A percentile compares a stretch with the other conserved stretches of the same genome.
These are phyloP conservation scores for Tringa solitaria DNA, from an alignment of 2,113 vertebrate species.

Conservation along the genomic window DNA sequence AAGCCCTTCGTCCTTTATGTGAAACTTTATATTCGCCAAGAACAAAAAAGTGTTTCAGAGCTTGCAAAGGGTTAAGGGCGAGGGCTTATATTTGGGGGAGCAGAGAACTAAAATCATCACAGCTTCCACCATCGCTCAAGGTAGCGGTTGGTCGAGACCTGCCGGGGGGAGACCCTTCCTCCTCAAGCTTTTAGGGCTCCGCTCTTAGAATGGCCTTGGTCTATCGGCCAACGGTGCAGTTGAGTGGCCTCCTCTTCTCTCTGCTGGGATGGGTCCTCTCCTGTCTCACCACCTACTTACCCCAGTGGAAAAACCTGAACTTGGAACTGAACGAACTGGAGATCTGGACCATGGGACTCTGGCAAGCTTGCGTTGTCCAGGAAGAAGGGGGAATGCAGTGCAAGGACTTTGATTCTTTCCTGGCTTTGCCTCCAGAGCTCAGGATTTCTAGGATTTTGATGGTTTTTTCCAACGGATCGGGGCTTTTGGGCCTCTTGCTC, in stretches of 20 bases:
- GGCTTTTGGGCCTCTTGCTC: conserved; percentile 78
- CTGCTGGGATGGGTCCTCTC: conserved; percentile 86
- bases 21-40: conserved; percentile 75
- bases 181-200: neutral
- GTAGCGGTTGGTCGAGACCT: conserved; percentile 14
- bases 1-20: conserved; percentile 74
- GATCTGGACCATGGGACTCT: conserved; percentile 90
- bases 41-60: conserved; percentile 78
- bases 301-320: conserved; percentile 93
- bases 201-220: conserved; percentile 62
- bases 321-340: conserved; percentile 91
- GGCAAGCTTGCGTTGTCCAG: conserved; percentile 89
- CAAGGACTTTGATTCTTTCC: conserved; percentile 86
- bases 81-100: conserved; percentile 74
- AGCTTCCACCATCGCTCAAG: conserved; percentile 28
- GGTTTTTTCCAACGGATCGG: conserved; percentile 81
- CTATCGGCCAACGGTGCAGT: conserved; percentile 72
- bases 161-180: neutral
- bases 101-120: conserved; percentile 42
- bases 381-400: conserved; percentile 91
- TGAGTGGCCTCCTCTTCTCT: conserved; percentile 81
- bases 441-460: conserved; percentile 87
- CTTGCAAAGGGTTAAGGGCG: conserved; percentile 67
- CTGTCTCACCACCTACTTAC: conserved; percentile 85
- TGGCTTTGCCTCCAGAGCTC: conserved; percentile 83